Evolutionary conservation across 2,113 vertebrate genomes (phyloP).

Genomic region (Connochaetes taurinus): DNA sequence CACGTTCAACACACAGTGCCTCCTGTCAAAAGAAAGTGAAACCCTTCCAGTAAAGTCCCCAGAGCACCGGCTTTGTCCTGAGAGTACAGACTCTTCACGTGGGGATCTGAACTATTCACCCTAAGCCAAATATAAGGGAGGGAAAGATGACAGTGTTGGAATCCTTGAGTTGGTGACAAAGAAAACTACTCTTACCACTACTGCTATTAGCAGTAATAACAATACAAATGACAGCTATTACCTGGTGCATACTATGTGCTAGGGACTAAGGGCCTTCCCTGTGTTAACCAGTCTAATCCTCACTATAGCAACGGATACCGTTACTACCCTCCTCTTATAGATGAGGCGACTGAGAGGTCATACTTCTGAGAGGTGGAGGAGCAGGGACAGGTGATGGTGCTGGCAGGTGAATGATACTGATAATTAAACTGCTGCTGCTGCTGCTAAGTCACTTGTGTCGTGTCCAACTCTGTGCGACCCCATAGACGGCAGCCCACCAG

Average conservation of each 20-base stretch:
- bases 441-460: no score
- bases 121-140: background rate
- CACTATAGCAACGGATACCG: no score
- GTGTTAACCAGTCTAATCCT: background rate
- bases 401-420: background rate
- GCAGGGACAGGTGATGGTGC: no score
- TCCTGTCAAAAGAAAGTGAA: conserved; percentile 10
- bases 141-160: background rate
- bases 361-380: background rate
- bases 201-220: background rate
- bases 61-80: background rate
- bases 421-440: background rate
- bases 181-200: background rate
- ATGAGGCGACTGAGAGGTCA: background rate
- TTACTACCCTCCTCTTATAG: background rate
- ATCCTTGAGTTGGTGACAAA: background rate
- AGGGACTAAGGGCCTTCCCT: background rate
- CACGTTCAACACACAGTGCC: background rate
- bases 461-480: no score
- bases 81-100: background rate
- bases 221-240: background rate
- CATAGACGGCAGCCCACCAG: no score
- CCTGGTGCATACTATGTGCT: background rate
- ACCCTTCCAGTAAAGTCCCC: background rate
- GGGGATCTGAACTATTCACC: background rate